Percentiles rank a stretch among this genome's conserved stretches.
These are phyloP conservation scores for Setophaga petechia DNA, from an alignment of 2,113 vertebrate genomes.

Conservation along the genomic window DNA sequence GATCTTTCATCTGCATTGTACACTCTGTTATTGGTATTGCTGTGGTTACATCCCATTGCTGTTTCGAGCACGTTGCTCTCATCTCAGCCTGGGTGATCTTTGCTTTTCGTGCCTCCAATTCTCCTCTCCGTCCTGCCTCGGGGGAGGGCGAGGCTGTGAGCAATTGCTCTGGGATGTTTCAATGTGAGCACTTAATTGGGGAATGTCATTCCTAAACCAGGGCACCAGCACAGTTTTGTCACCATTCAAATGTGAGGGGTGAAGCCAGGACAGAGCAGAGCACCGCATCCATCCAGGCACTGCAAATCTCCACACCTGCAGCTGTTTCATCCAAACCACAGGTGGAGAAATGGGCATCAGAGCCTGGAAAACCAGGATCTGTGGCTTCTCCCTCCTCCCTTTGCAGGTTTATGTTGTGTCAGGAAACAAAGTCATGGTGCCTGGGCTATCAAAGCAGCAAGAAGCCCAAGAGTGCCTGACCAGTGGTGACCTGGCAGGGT, in stretches of 20 bases:
- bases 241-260: not conserved
- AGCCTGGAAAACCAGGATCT: not conserved
- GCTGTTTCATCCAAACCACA: rapidly evolving
- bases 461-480: not conserved
- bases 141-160: not conserved
- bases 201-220: not conserved
- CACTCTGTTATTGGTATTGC: not conserved
- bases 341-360: not conserved
- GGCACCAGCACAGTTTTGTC: not conserved
- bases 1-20: rapidly evolving
- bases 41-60: not conserved
- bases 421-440: not conserved
- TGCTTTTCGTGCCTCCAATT: not conserved
- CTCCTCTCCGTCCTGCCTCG: not conserved
- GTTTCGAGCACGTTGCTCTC: not conserved
- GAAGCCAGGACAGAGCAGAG: not conserved
- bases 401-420: not conserved
- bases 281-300: not conserved
- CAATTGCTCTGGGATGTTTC: not conserved
- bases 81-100: not conserved
- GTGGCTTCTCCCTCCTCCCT: not conserved
- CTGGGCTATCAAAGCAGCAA: not conserved
- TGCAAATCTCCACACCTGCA: too few species aligned
- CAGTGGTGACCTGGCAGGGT: not conserved
- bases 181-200: not conserved